phyloP scores from a whole-genome alignment of 2,113 vertebrate genomes.

The Forbesichthys papilliferus region DNA sequence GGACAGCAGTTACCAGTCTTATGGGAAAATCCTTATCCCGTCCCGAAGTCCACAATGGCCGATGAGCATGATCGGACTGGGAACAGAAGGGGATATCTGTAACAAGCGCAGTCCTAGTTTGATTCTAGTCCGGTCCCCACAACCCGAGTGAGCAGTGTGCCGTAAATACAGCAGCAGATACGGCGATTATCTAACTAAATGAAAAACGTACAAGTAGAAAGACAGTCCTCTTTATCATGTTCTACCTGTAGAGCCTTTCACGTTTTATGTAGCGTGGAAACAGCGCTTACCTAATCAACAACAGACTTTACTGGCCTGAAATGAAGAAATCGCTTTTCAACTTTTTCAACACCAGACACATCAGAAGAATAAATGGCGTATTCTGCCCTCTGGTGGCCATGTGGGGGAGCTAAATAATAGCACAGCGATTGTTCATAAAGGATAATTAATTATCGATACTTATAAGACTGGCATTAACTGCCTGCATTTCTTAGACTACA shows the following conservation, averaged over 20 bases:
- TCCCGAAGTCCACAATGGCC: constrained; percentile 28
- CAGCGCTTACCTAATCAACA: not conserved
- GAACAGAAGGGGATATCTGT: not conserved
- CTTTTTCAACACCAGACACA: not conserved
- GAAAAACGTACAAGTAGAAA: no score
- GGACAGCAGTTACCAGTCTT: not conserved
- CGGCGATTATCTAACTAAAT: no score
- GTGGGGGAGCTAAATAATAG: constrained; percentile 9
- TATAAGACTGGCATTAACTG: no score
- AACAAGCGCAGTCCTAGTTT: not conserved
- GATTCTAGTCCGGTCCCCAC: no score
- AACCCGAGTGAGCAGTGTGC: no score
- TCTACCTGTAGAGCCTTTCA: no score
- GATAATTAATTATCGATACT: no score
- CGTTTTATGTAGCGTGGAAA: no score
- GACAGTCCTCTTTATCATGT: no score
- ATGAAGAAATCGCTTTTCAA: not conserved
- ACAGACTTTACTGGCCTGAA: not conserved
- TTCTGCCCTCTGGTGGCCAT: constrained; percentile 36
- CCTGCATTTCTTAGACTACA: no score
- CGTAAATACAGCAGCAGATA: not conserved
- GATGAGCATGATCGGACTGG: constrained; percentile 12
- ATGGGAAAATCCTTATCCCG: constrained; percentile 20
- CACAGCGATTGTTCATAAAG: no score
- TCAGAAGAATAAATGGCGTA: not conserved